Evolutionary conservation across 2,888 invertebrate species (phyloP).

Genomic region (Papilio elwesi): DNA sequence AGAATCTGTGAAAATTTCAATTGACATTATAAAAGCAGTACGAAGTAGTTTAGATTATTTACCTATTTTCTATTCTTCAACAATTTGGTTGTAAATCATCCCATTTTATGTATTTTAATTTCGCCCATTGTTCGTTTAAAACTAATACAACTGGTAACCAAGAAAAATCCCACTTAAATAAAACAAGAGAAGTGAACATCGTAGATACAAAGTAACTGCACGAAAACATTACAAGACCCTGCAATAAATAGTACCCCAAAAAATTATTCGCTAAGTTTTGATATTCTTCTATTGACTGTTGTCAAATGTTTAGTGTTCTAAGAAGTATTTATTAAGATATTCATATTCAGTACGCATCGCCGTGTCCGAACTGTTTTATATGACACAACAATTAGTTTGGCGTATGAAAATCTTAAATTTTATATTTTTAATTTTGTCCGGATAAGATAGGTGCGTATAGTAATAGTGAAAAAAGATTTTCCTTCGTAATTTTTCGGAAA

Average conservation of each 20-base stretch:
- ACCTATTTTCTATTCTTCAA: no score
- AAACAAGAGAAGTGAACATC: constrained; percentile 17
- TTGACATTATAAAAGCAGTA: no score
- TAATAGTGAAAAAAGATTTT: no score
- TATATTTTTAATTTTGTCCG: no score
- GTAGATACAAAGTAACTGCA: background rate
- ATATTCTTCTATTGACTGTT: background rate
- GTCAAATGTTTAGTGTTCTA: no score
- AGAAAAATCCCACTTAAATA: constrained; percentile 5
- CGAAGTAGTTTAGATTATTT: no score
- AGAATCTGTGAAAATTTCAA: background rate
- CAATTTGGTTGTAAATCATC: background rate
- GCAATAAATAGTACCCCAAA: constrained; percentile 10
- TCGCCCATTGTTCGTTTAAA: constrained; percentile 14
- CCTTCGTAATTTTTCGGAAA: no score
- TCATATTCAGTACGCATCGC: no score
- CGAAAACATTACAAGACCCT: constrained; percentile 21
- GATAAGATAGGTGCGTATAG: no score
- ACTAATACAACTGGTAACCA: constrained; percentile 31
- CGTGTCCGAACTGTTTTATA: no score
- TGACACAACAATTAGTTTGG: no score
- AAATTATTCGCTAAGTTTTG: background rate
- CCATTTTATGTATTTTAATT: background rate
- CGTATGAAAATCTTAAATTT: no score
- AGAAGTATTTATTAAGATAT: background rate